Base-by-base conservation (phyloP, 2,888 invertebrate genomes). In the Ferdinandea cuprea region DNA sequence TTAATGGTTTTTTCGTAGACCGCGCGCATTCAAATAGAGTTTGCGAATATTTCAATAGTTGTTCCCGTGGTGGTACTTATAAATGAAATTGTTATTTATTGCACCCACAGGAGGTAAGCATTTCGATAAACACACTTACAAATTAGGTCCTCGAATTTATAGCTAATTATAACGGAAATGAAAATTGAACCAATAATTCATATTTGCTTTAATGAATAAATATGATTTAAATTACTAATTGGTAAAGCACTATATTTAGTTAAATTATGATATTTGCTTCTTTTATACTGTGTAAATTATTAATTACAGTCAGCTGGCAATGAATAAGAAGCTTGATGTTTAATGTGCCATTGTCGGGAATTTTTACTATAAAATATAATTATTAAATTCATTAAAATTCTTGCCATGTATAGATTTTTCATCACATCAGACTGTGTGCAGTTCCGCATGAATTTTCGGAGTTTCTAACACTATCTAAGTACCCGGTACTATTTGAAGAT, bases 161-260 rank as follows among this genome's bases (percentile, higher is more conserved):
- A 15, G 65, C 40, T 65, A 58, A 74, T 74, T 65, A 50, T 30
- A 42, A 37, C 9, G 48, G 11, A 44, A 52, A 76, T 68, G 59
- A 50, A 68, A 59, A 52, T 59, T 52, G 59, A 59, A 52, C 66
- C 35, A 28, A 58, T 56, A 59, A 66, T 50, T 66, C 66, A 76
- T 66, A 50, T 40, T 65, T 21, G 46, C 19, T 30, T 65, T 65
- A 48, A 37, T 56, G 32, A 42, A 42, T 71, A n/a, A 58, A 50
- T 48, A 59, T 50, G 28, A 69, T 71, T 48, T 71, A 71, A 71
- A 71, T 50, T 59, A 32, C 59, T 71, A 59, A 71, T 61, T 61
- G 59, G 4, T 61, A 50, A 42, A 32, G 13, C 6, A 19, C 40
- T 19, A 6, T 48, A 7, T n/a, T 25, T 25, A 8, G 28, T 25